Conservation (phyloP, 2,113 vertebrate genomes). For the Burhinus bistriatus region DNA sequence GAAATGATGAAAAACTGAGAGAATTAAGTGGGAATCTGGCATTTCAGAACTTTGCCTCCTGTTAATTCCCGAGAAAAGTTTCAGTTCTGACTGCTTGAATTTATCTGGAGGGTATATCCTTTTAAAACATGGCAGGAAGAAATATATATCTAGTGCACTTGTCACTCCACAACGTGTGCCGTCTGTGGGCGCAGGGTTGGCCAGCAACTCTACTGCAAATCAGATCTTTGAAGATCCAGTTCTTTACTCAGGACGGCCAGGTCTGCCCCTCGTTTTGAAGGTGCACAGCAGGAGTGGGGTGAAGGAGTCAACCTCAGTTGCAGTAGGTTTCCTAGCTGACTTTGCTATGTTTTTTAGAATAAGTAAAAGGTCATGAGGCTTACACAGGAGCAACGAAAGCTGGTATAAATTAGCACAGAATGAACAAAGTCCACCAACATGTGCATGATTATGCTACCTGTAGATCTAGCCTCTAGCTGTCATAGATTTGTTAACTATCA, state of each 20-base stretch:
- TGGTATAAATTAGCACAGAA: not conserved
- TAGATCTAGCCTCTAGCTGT: not conserved
- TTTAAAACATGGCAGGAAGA: not conserved
- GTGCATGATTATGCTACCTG: not conserved
- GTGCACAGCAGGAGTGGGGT: not conserved
- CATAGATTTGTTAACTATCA: not conserved
- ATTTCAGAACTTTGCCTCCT: not conserved
- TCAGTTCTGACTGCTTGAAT: conserved; percentile 29
- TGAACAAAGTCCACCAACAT: not conserved
- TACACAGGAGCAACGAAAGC: not conserved
- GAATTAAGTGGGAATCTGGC: not conserved
- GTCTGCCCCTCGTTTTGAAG: not conserved
- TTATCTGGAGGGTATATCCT: conserved; percentile 15
- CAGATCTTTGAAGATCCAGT: not conserved
- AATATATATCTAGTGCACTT: not conserved
- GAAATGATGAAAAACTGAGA: conserved; percentile 12
- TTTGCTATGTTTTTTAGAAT: not conserved
- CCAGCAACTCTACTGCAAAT: not conserved
- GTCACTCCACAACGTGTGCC: not conserved
- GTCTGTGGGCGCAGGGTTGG: not conserved
- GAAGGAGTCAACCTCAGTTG: not conserved
- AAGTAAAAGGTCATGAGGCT: not conserved
- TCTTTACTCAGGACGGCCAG: not conserved
- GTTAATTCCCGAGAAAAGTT: not conserved
- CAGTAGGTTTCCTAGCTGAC: not conserved